Evolutionary conservation across 92 coral and sea anemone genomes (phyloP).

Genomic region (Bergia puertoricense): DNA sequence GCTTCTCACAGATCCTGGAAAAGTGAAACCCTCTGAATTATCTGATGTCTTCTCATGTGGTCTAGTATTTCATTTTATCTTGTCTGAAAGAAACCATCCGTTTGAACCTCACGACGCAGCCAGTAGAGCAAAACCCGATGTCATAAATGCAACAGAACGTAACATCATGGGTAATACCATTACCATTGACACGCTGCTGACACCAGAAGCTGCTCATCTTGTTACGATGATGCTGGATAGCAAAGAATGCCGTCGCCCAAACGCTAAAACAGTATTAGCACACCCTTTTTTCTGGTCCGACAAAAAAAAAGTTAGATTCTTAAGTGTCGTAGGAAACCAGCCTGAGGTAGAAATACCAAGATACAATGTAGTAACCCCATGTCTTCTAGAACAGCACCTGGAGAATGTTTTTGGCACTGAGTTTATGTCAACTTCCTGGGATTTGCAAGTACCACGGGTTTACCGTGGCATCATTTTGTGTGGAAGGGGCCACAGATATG

Average conservation of each 20-base stretch:
- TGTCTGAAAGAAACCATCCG: slow-evolving; percentile 56
- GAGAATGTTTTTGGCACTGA: background rate
- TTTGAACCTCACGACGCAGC: slow-evolving; percentile 32
- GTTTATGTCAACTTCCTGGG: slow-evolving; percentile 7
- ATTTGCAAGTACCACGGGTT: slow-evolving; percentile 4
- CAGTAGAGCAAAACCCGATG: background rate
- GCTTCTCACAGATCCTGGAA: background rate
- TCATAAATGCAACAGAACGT: slow-evolving; percentile 39
- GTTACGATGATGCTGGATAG: slow-evolving; percentile 28
- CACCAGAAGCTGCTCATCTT: slow-evolving; percentile 58
- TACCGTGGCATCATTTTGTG: slow-evolving; percentile 32
- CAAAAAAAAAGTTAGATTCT: slow-evolving; percentile 47
- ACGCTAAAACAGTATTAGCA: slow-evolving; percentile 20
- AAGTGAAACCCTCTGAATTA: slow-evolving; percentile 34
- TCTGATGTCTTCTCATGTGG: slow-evolving; percentile 58
- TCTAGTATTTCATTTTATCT: slow-evolving; percentile 50
- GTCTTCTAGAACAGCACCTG: slow-evolving; percentile 34
- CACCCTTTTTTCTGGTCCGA: slow-evolving; percentile 71
- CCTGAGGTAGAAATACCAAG: slow-evolving; percentile 51
- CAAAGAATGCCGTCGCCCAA: slow-evolving; percentile 42
- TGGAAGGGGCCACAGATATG: slow-evolving; percentile 23
- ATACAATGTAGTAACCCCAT: background rate
- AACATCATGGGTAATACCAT: slow-evolving; percentile 33
- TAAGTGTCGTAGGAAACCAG: slow-evolving; percentile 58
- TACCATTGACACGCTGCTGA: background rate